A percentile compares a stretch with the other conserved stretches of the same genome.
Conservation (phyloP, 2,113 vertebrate species). For the Azemiops feae region DNA sequence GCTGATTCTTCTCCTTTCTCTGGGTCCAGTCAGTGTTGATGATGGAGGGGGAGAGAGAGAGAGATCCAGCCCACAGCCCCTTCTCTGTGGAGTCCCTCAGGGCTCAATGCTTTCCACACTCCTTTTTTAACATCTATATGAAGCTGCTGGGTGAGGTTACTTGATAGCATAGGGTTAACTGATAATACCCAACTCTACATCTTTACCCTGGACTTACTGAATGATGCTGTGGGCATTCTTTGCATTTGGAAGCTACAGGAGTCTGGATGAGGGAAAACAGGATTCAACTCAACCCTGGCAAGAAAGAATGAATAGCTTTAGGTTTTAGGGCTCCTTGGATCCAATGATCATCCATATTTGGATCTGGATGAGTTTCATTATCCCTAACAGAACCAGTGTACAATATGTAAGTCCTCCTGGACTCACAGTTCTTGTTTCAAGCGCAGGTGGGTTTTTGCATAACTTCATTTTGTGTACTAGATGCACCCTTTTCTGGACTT, state of each 20-base stretch:
- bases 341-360: neutral
- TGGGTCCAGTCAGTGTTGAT: neutral
- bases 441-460: neutral
- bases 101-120: neutral
- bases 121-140: neutral
- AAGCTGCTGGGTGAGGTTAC: neutral
- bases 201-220: neutral
- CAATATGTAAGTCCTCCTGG: neutral
- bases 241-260: neutral
- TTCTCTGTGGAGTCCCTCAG: neutral
- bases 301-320: neutral
- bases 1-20: neutral
- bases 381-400: neutral
- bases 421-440: neutral
- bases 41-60: neutral
- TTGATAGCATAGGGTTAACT: neutral
- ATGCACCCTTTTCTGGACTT: neutral
- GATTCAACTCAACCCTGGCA: neutral
- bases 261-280: neutral
- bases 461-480: neutral
- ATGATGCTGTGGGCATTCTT: neutral
- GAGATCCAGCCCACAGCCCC: neutral
- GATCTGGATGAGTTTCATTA: neutral
- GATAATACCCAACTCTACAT: neutral
- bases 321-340: neutral